phyloP scores from a whole-genome alignment of 2,888 invertebrate species.

The Tuberolachnus salignus region DNA sequence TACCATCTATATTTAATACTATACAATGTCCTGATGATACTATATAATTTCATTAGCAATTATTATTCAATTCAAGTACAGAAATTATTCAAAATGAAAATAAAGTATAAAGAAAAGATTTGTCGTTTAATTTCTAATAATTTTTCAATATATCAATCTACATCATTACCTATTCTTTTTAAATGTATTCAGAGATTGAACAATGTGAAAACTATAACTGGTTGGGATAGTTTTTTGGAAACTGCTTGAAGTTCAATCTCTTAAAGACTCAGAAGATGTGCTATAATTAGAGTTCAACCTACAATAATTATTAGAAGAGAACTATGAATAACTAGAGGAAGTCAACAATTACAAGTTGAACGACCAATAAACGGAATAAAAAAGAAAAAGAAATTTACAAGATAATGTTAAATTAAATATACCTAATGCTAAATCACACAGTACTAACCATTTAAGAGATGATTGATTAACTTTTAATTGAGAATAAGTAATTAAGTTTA shows the following conservation, averaged over 20 bases:
- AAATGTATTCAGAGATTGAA: slow-evolving; percentile 6
- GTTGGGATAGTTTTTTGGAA: slow-evolving; percentile 1
- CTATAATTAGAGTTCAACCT: slow-evolving; percentile 2
- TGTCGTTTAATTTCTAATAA: not conserved
- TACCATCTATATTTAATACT: not conserved
- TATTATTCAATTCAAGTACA: not conserved
- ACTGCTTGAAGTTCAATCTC: not conserved
- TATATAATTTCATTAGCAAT: not conserved
- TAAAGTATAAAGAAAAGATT: not conserved
- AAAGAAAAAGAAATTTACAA: not conserved
- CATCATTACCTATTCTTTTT: not conserved
- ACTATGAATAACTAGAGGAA: not conserved
- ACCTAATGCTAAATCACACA: not conserved
- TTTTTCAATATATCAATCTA: not conserved
- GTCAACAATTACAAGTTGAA: not conserved
- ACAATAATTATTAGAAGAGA: not conserved
- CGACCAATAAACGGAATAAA: not conserved
- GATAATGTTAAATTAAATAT: not conserved
- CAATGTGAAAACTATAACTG: slow-evolving; percentile 1
- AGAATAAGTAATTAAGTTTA: no score
- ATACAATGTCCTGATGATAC: not conserved
- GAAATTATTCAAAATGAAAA: not conserved
- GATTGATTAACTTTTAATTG: not conserved
- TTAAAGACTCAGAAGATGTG: slow-evolving; percentile 2
- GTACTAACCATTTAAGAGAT: no score